Conservation (phyloP, 1,140 invertebrate genomes). For the Zaprionus nigranus region DNA sequence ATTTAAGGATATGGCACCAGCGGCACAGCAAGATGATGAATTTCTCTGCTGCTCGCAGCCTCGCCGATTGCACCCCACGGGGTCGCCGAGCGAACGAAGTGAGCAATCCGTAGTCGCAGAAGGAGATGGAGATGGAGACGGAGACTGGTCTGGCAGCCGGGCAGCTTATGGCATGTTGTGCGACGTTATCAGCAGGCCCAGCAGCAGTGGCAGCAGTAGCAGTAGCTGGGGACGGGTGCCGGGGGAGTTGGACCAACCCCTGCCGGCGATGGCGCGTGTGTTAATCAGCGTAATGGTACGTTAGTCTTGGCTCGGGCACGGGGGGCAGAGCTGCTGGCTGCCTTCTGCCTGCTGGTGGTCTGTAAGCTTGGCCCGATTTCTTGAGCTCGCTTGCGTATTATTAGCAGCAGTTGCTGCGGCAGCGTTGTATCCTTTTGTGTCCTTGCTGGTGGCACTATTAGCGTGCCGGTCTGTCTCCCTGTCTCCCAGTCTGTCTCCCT, state of each 20-base stretch:
- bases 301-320: constrained; percentile 56
- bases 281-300: constrained; percentile 83
- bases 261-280: constrained; percentile 67
- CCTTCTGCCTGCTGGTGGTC: constrained; percentile 56
- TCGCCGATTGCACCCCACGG: constrained; percentile 62
- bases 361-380: constrained; percentile 68
- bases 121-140: constrained; percentile 38
- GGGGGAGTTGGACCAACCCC: constrained; percentile 56
- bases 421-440: constrained; percentile 71
- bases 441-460: constrained; percentile 81
- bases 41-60: constrained; percentile 58
- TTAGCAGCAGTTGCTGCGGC: constrained; percentile 49
- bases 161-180: constrained; percentile 80
- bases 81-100: constrained; percentile 56
- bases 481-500: constrained; percentile 21
- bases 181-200: constrained; percentile 73
- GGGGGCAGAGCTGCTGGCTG: constrained; percentile 17
- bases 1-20: constrained; percentile 84
- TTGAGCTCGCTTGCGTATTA: constrained; percentile 74
- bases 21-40: constrained; percentile 81
- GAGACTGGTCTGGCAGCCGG: constrained; percentile 36
- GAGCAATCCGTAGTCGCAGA: constrained; percentile 55
- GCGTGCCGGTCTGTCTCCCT: constrained; percentile 36
- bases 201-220: constrained; percentile 20
- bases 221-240: constrained; percentile 4